Conservation (phyloP, 1,140 invertebrate species). For the Drosophila leontia region DNA sequence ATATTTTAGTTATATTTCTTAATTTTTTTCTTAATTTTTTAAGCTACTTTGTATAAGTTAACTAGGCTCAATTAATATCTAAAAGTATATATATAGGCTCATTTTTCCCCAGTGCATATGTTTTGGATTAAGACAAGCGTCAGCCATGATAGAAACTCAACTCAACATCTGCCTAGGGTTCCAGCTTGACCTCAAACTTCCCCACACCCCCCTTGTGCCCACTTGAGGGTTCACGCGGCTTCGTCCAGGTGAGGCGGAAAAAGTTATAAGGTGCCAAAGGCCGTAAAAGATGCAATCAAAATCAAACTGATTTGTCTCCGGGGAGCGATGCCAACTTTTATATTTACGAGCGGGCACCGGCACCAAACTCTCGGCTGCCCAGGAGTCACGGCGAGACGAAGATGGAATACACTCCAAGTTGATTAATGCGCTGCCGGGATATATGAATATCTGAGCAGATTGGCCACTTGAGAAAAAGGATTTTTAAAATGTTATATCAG, state of each 20-base stretch:
- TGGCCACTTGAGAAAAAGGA: conserved; percentile 11
- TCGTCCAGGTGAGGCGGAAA: conserved; percentile 33
- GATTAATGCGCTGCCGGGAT: conserved; percentile 24
- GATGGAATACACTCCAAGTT: conserved; percentile 38
- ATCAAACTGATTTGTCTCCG: conserved; percentile 82
- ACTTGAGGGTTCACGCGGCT: conserved; percentile 30
- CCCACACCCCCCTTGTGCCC: background rate
- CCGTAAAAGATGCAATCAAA: conserved; percentile 82
- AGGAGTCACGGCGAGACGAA: conserved; percentile 10
- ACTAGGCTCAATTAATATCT: too few species aligned
- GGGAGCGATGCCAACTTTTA: conserved; percentile 79
- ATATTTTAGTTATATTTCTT: too few species aligned
- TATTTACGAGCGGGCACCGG: conserved; percentile 63
- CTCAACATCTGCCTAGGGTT: conserved; percentile 10
- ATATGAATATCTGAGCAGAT: conserved; percentile 33
- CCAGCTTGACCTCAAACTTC: conserved; percentile 22
- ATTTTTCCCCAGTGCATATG: background rate
- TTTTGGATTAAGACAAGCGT: conserved; percentile 43
- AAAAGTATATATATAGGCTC: too few species aligned
- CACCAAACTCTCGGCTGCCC: conserved; percentile 2
- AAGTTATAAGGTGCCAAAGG: conserved; percentile 82
- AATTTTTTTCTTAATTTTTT: too few species aligned
- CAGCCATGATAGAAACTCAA: conserved; percentile 30
- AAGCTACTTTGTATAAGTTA: too few species aligned
- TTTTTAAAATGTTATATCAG: background rate